Conservation (phyloP, 1,140 invertebrate genomes). For the Polypedilum vanderplanki region DNA sequence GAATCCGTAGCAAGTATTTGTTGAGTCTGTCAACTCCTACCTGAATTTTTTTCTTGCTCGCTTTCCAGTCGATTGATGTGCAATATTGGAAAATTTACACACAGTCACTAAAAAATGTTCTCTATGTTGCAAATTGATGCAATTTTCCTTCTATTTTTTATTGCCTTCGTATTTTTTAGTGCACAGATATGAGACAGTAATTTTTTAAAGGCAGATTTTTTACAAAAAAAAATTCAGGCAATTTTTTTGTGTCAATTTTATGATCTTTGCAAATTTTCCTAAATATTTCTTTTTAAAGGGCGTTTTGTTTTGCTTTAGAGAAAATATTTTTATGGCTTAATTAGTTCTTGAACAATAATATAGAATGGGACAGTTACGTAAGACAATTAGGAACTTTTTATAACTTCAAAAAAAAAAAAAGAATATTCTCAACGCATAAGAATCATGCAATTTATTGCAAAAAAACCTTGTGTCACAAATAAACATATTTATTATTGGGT, state of each 20-base stretch:
- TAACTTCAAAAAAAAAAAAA: not conserved
- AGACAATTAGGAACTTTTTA: not conserved
- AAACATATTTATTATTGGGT: not conserved
- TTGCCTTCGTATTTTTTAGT: not conserved
- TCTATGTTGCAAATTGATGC: slow-evolving; percentile 23
- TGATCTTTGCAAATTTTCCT: not conserved
- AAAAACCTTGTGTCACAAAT: not conserved
- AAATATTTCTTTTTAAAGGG: not conserved
- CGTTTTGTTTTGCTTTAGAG: not conserved
- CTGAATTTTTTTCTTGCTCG: not conserved
- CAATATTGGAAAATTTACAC: not conserved
- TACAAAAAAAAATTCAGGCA: no score
- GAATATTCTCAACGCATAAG: not conserved
- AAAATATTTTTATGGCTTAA: slow-evolving; percentile 7
- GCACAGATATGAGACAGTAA: slow-evolving; percentile 22
- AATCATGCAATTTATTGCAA: not conserved
- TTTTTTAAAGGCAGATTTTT: slow-evolving; percentile 16
- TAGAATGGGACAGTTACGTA: not conserved
- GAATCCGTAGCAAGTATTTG: not conserved
- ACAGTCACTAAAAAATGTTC: not conserved
- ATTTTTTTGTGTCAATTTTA: no score
- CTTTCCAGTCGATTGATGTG: not conserved
- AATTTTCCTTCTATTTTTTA: not conserved
- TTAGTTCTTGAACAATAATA: not conserved
- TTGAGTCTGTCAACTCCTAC: slow-evolving; percentile 11